Percentiles rank a stretch among this genome's conserved stretches.
phyloP scores from a whole-genome alignment of 2,888 invertebrate genomes.

The Netelia inedita region DNA sequence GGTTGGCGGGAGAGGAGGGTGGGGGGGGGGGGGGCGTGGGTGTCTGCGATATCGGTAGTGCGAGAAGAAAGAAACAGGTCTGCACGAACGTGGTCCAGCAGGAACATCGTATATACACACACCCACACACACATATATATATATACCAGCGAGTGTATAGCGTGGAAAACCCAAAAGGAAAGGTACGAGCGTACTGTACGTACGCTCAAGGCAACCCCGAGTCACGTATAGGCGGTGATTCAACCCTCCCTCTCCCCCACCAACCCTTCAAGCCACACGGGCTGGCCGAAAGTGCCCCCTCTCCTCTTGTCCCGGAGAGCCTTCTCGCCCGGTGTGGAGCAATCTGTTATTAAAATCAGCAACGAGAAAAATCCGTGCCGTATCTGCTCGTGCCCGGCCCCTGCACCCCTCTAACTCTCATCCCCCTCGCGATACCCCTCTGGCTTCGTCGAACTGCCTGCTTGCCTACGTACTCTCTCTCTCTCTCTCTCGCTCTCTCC shows the following conservation, averaged over 20 bases:
- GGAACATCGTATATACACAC: constrained; percentile 51
- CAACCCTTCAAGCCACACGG: constrained; percentile 31
- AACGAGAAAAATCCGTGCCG: constrained; percentile 85
- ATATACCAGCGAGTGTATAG: background rate
- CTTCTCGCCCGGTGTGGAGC: constrained; percentile 60
- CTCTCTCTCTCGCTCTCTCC: constrained; percentile 27
- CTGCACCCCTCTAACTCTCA: constrained; percentile 42
- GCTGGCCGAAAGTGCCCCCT: constrained; percentile 21
- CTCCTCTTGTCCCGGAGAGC: constrained; percentile 55
- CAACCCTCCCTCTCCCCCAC: constrained; percentile 71
- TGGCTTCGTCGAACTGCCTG: too few relatives aligned
- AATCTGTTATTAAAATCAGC: constrained; percentile 85
- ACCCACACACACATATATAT: background rate
- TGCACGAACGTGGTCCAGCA: constrained; percentile 71
- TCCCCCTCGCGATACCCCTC: background rate
- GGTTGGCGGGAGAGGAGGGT: background rate
- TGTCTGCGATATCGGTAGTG: constrained; percentile 68
- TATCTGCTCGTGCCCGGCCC: constrained; percentile 79
- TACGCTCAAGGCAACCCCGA: constrained; percentile 70
- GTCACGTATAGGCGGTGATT: constrained; percentile 84
- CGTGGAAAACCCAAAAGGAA: constrained; percentile 58
- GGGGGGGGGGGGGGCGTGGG: background rate
- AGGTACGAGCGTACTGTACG: constrained; percentile 53
- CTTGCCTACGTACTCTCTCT: background rate
- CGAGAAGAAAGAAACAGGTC: constrained; percentile 64